Base-by-base conservation (phyloP, 2,888 invertebrate species). In the Eurytoma adleriae region DNA sequence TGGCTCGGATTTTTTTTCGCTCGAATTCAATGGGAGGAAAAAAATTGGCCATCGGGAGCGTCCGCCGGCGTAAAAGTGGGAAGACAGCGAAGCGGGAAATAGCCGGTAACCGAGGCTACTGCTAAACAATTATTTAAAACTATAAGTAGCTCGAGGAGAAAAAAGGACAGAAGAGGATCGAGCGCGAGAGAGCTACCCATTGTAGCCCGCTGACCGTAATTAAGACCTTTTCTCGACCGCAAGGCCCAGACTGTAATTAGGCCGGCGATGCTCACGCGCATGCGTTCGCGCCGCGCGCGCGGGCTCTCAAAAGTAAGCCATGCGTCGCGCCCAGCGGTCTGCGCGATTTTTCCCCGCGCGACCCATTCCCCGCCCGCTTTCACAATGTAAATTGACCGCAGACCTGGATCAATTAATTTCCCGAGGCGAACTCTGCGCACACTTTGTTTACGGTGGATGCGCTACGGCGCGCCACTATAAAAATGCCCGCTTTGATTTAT, bases 201-300 rank as follows among this genome's bases (percentile, higher is more conserved):
- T 24, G 48, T 12, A 12, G 50, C n/a, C 3, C 20, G 30, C 54
- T 67, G 69, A 61, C 81, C 83, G 83, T 86, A 86, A 86, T 87
- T 87, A 86, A 87, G 85, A 86, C 78, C 84, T 86, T 84, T 83
- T 80, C 82, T 84, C 69, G 75, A 81, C 82, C 83, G 78, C 82
- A 75, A 83, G 73, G 69, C 57, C 79, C 72, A 82, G 27, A 57
- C 69, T 75, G 80, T 86, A 86, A 86, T 85, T 85, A 84, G 84
- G 83, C 84, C 84, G 83, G 82, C 52, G 71, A 74, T 74, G 70
- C 83, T 64, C 81, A 83, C 83, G 83, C 78, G 83, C 83, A 79
- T 69, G 40, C 61, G 27, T 71, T 68, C 74, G 67, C 68, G 57
- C 48, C 50, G 50, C 48, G 5, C 48, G 20, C 57, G n/a, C 24